Evolutionary conservation across 2,113 vertebrate species (phyloP).

Genomic region (Eulemur macaco): DNA sequence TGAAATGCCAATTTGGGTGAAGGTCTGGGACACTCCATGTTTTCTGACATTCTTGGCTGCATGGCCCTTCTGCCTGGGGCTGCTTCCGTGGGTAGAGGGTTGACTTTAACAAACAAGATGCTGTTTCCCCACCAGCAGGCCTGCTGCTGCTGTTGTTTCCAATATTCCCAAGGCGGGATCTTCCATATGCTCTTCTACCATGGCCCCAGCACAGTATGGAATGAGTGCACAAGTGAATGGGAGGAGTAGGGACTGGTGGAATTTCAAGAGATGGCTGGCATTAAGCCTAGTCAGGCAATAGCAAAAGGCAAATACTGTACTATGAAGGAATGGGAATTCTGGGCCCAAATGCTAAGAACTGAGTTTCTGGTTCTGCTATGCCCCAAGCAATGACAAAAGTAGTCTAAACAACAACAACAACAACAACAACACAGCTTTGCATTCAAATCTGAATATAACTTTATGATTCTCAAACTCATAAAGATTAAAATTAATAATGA

Average conservation of each 20-base stretch:
- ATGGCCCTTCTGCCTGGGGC: constrained; percentile 55
- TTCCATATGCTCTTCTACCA: constrained; percentile 75
- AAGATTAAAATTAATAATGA: background rate
- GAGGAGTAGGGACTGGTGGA: background rate
- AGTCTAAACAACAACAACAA: background rate
- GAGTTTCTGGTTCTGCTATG: background rate
- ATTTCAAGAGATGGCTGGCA: background rate
- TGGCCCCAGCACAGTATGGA: constrained; percentile 52
- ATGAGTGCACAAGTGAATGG: background rate
- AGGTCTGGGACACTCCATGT: constrained; percentile 68
- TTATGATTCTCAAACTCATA: background rate
- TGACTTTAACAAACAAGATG: constrained; percentile 71
- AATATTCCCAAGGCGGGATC: constrained; percentile 71
- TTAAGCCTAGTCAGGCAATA: background rate
- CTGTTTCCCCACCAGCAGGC: constrained; percentile 65
- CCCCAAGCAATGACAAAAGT: background rate
- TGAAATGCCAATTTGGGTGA: constrained; percentile 78
- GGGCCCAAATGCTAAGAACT: background rate
- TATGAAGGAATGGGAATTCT: background rate
- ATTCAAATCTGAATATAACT: background rate
- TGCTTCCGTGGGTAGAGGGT: constrained; percentile 49
- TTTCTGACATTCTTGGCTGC: constrained; percentile 66
- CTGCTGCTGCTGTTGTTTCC: constrained; percentile 72
- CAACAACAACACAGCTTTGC: background rate
- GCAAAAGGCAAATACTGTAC: background rate